Percentiles rank a stretch among this genome's conserved stretches.
These are phyloP conservation scores for Furnarius figulus DNA, from an alignment of 2,113 vertebrate species.

Conservation along the genomic window DNA sequence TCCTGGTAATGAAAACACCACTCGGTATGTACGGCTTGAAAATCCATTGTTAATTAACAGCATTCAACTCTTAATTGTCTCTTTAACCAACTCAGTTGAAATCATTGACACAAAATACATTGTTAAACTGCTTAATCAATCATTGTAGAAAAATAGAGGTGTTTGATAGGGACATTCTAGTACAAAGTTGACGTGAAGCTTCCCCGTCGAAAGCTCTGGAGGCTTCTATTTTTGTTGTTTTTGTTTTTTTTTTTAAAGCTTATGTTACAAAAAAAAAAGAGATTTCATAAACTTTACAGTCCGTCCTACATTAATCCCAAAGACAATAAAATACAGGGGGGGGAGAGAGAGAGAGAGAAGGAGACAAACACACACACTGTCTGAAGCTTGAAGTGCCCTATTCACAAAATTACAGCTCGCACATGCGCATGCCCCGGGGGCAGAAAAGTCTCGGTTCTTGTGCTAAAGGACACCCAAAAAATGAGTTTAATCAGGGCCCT, in stretches of 20 bases:
- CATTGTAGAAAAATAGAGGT: conserved; percentile 84
- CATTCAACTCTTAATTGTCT: conserved; percentile 67
- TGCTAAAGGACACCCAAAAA: conserved; percentile 16
- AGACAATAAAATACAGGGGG: conserved; percentile 22
- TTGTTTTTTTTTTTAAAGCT: conserved; percentile 55
- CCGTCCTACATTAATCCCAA: conserved; percentile 53
- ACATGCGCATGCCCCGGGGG: conserved; percentile 29
- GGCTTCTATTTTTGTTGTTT: conserved; percentile 39
- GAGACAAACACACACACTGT: neutral
- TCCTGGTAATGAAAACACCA: conserved; percentile 63
- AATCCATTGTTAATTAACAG: conserved; percentile 72
- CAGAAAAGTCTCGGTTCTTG: neutral
- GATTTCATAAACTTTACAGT: conserved; percentile 72
- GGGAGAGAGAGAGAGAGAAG: neutral
- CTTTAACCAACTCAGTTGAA: conserved; percentile 65
- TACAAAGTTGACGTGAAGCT: conserved; percentile 73
- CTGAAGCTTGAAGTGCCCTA: conserved; percentile 31
- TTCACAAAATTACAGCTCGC: conserved; percentile 32
- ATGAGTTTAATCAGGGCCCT: conserved; percentile 20
- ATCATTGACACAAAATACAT: conserved; percentile 80
- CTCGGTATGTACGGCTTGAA: conserved; percentile 70
- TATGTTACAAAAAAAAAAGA: conserved; percentile 68
- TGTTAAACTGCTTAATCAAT: conserved; percentile 74
- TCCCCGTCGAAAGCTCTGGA: conserved; percentile 61
- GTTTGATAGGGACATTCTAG: conserved; percentile 76